phyloP scores from a whole-genome alignment of 1,140 invertebrate species.

The Argopecten irradians region DNA sequence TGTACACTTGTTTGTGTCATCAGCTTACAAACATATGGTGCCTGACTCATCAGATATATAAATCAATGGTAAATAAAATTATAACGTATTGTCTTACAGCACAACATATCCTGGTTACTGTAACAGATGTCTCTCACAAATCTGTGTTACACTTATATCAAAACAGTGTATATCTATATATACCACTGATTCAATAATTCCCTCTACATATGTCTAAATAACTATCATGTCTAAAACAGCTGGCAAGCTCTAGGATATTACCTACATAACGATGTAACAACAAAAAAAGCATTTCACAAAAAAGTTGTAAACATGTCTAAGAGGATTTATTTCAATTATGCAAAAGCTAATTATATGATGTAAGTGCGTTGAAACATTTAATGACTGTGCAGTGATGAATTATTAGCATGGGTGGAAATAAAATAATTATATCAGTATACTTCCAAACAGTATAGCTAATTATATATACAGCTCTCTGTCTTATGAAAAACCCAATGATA shows the following conservation, averaged over 20 bases:
- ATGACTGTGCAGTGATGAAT: too few species aligned
- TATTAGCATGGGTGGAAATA: too few species aligned
- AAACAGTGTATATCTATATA: not conserved
- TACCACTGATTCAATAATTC: not conserved
- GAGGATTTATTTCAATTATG: too few species aligned
- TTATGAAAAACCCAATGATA: too few species aligned
- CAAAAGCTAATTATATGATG: too few species aligned
- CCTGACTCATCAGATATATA: not conserved
- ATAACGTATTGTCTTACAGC: not conserved
- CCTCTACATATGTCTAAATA: not conserved
- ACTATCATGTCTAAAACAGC: not conserved
- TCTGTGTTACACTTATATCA: not conserved
- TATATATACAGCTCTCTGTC: too few species aligned
- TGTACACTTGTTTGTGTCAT: too few species aligned
- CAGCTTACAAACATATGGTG: not conserved
- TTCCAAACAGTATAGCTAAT: too few species aligned
- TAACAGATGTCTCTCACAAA: not conserved
- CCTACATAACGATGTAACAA: not conserved
- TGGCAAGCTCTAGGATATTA: not conserved
- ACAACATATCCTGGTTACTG: not conserved
- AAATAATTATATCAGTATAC: too few species aligned
- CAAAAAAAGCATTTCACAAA: not conserved
- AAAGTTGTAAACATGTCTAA: too few species aligned
- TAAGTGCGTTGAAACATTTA: too few species aligned
- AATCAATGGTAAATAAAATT: not conserved